Evolutionary conservation across 2,888 invertebrate species (phyloP), one percentile per base, ranked within the genome.

Genomic region (Drosophila lacicola): DNA sequence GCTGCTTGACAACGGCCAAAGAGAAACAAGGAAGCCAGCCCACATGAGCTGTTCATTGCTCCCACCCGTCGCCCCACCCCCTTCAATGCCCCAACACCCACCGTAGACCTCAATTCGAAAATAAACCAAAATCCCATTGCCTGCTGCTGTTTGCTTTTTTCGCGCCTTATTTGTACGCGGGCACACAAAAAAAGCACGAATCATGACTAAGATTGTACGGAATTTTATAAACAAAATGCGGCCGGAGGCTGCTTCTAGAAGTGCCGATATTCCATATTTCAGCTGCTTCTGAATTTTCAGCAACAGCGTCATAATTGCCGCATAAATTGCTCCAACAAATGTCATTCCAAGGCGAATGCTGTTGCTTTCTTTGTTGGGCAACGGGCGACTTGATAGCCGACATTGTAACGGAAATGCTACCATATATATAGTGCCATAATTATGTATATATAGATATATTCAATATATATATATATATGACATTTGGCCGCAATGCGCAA

Each of bases 91-190:
- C 13, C 41, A 50, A 29, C 57, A 37, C 57, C 54, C 73, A 53
- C 41, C 34, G 44, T 29, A 74, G 74, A 64, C 69, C 74, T 60
- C 63, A 79, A 79, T 75, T 79, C 75, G 70, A 79, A 79, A 75
- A 75, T 75, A 75, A 75, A 79, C 74, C 75, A 63, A 74, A 78
- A 46, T 63, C 46, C 47, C 58, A 78, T 57, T 61, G 37, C 45
- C 54, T 33, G 36, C 49, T 55, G 45, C 33, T 42, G 47, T 25
- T 58, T 54, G 63, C 66, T 66, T 36, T 73, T 87, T 82, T 82
- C 85, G 86, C 85, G 85, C 85, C 85, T 88, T 85, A 85, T 85
- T 88, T 88, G 85, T 89, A 78, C 55, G 57, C 39, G 54, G n/a
- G 29, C 33, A n/a, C 41, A 41, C 9, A 55, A 17, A 42, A 50